phyloP scores from a whole-genome alignment of 1,140 invertebrate species.

The Drosophila pruinosa region DNA sequence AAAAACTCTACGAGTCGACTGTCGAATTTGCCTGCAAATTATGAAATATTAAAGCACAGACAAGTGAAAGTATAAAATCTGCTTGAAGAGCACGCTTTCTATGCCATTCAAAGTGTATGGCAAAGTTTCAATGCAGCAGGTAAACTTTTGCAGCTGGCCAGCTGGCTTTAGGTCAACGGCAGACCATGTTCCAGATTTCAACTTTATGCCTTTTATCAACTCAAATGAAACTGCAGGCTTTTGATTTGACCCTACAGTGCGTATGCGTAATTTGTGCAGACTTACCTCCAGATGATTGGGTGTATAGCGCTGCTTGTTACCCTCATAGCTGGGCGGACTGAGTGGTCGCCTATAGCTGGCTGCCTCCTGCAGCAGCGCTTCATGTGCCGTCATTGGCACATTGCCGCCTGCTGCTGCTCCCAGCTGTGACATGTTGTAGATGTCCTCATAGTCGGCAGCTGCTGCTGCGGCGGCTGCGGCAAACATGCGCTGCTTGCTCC shows the following conservation, averaged over 20 bases:
- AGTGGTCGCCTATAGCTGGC: conserved; percentile 81
- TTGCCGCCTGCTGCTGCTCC: conserved; percentile 25
- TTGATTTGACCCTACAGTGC: no score
- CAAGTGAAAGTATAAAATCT: no score
- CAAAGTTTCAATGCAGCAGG: neutral
- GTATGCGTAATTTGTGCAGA: conserved; percentile 10
- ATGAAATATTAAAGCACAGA: neutral
- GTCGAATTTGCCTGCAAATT: no score
- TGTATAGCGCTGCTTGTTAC: conserved; percentile 79
- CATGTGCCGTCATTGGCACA: conserved; percentile 60
- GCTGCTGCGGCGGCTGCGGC: conserved; percentile 58
- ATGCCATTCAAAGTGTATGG: neutral
- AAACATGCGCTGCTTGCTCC: conserved; percentile 85
- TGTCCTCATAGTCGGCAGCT: conserved; percentile 90
- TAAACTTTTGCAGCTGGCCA: neutral
- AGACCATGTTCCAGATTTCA: neutral
- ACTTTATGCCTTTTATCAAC: neutral
- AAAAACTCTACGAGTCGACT: no score
- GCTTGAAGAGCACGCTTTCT: neutral
- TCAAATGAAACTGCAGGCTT: neutral
- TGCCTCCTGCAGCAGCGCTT: conserved; percentile 73
- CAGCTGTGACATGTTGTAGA: conserved; percentile 85
- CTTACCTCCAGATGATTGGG: conserved; percentile 82
- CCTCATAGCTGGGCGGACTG: conserved; percentile 82
- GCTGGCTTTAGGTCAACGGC: neutral